A percentile compares a stretch with the other conserved stretches of the same genome.
These are phyloP conservation scores for Catharus bicknelli DNA, from an alignment of 2,113 vertebrate species.

Conservation along the genomic window DNA sequence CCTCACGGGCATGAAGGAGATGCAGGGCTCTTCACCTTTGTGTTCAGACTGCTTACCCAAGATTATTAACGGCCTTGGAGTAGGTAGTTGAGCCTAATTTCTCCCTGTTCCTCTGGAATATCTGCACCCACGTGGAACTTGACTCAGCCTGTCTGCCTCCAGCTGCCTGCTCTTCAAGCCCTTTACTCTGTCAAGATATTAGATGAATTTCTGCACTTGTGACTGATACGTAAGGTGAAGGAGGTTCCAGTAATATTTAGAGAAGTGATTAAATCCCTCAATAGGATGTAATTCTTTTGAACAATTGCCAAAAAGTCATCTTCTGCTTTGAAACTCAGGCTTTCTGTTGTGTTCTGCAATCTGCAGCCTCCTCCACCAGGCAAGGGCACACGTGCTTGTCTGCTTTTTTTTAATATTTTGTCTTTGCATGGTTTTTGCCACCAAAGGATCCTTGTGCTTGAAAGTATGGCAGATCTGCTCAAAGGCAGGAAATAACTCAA, in stretches of 20 bases:
- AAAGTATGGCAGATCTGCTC: background rate
- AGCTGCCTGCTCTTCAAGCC: background rate
- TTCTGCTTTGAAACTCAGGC: background rate
- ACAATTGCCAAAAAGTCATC: background rate
- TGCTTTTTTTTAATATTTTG: background rate
- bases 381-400: background rate
- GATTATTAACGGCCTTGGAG: background rate
- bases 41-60: background rate
- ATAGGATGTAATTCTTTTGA: background rate
- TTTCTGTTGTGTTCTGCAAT: background rate
- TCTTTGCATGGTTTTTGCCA: background rate
- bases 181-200: background rate
- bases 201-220: background rate
- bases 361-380: background rate
- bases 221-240: background rate
- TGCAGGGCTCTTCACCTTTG: background rate
- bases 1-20: background rate
- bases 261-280: background rate
- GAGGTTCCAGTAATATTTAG: conserved; percentile 2
- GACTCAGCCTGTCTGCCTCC: background rate
- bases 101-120: background rate
- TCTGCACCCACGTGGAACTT: background rate
- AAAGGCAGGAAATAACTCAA: background rate
- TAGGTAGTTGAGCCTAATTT: background rate
- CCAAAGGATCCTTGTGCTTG: background rate